A percentile compares a stretch with the other conserved stretches of the same genome.
Conservation (phyloP, 1,140 invertebrate species). For the Aradophagus sp. region DNA sequence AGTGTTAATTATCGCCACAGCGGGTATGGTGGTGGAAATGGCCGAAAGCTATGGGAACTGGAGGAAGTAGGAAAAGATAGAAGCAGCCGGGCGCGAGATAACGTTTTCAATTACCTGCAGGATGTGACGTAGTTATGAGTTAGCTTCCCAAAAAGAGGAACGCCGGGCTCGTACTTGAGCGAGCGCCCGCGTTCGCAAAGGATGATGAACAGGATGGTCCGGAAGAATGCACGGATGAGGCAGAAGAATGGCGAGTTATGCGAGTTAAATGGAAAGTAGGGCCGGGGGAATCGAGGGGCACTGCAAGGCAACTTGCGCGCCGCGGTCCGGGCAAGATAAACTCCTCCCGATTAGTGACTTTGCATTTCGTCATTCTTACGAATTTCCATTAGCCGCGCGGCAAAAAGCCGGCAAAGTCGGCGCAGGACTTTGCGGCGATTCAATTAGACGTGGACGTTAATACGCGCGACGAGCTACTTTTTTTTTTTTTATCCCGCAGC, state of each 20-base stretch:
- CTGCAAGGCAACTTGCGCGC: too few relatives aligned
- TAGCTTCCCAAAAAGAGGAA: conserved; percentile 65
- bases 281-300: too few relatives aligned
- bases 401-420: too few relatives aligned
- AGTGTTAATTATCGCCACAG: conserved; percentile 71
- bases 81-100: conserved; percentile 70
- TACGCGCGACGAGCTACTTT: conserved; percentile 47
- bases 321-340: conserved; percentile 67
- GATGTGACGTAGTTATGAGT: conserved; percentile 75
- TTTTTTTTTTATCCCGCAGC: conserved; percentile 4
- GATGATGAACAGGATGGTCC: conserved; percentile 69
- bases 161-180: conserved; percentile 51
- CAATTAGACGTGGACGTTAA: conserved; percentile 67
- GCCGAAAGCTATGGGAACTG: conserved; percentile 52
- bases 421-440: too few relatives aligned
- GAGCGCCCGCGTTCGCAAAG: conserved; percentile 60
- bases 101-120: conserved; percentile 76
- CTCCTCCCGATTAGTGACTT: conserved; percentile 61
- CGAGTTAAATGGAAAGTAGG: conserved; percentile 27
- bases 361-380: conserved; percentile 24
- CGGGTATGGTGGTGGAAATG: conserved; percentile 59
- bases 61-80: conserved; percentile 60
- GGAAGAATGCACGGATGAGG: conserved; percentile 42
- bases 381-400: too few relatives aligned
- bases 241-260: conserved; percentile 39